Evolutionary conservation across 2,113 vertebrate species (phyloP).

Genomic region (Odobenus rosmarus): DNA sequence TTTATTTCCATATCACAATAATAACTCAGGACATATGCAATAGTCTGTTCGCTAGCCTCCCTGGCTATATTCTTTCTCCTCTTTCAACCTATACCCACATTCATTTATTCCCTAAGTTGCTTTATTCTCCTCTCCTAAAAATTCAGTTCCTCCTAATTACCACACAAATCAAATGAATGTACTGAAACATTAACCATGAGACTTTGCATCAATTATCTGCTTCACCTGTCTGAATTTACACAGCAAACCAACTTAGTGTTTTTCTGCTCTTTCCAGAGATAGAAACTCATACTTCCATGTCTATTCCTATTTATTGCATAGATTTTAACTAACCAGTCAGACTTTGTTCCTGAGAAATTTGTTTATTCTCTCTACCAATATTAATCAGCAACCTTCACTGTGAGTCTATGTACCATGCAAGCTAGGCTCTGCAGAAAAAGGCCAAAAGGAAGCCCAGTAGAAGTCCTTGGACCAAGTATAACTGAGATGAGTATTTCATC

Average conservation of each 20-base stretch:
- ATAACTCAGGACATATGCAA: background rate
- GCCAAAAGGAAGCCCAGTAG: background rate
- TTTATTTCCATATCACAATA: background rate
- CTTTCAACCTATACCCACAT: background rate
- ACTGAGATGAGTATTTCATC: background rate
- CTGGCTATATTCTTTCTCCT: background rate
- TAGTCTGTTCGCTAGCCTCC: background rate
- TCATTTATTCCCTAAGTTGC: background rate
- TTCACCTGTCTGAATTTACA: background rate
- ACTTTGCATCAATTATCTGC: background rate
- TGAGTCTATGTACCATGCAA: background rate
- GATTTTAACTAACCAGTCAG: constrained; percentile 18
- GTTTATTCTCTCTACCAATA: background rate
- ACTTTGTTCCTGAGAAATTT: background rate
- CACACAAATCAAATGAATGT: constrained; percentile 32
- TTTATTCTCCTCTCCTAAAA: constrained; percentile 31
- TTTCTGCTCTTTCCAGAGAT: background rate
- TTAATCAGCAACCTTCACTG: background rate
- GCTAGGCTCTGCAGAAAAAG: background rate
- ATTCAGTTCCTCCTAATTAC: background rate
- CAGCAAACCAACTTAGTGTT: background rate
- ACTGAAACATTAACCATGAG: background rate
- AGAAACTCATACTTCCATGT: background rate
- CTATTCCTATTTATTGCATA: background rate
- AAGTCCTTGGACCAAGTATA: background rate